Evolutionary conservation across 1,140 invertebrate species (phyloP).

Genomic region (Andrena cerasifolii): DNA sequence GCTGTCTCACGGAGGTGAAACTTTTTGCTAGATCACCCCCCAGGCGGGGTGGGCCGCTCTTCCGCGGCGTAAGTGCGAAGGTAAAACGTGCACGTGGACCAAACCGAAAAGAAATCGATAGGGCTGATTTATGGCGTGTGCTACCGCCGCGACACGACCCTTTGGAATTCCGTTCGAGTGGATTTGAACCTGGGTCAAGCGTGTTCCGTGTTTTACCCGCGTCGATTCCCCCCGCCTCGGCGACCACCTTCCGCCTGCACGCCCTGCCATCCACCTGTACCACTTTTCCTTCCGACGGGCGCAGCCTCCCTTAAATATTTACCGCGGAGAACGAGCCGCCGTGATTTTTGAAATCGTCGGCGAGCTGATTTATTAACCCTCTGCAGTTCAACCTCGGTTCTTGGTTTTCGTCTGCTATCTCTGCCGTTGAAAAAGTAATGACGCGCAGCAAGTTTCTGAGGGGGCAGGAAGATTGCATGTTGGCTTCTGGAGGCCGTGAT

Average conservation of each 20-base stretch:
- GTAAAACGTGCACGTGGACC: constrained; percentile 41
- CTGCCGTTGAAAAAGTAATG: too few species aligned
- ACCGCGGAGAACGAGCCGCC: background rate
- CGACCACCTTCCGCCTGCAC: background rate
- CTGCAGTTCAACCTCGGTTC: too few species aligned
- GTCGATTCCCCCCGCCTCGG: constrained; percentile 32
- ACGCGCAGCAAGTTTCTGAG: too few species aligned
- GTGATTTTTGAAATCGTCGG: constrained; percentile 12
- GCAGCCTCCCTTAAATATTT: constrained; percentile 7
- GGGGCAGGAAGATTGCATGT: too few species aligned
- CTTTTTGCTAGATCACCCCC: constrained; percentile 47
- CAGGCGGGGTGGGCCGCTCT: background rate
- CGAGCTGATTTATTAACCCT: constrained; percentile 12
- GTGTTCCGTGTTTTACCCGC: constrained; percentile 63
- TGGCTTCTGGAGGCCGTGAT: too few species aligned
- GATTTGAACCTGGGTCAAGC: constrained; percentile 63
- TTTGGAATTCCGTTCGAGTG: constrained; percentile 56
- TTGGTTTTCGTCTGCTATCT: too few species aligned
- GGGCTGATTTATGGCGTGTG: constrained; percentile 72
- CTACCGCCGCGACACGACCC: constrained; percentile 63
- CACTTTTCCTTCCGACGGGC: constrained; percentile 15
- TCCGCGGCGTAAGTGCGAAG: constrained; percentile 37
- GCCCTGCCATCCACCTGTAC: background rate
- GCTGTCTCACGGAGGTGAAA: constrained; percentile 11
- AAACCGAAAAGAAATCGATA: constrained; percentile 66